A percentile compares a stretch with the other conserved stretches of the same genome.
Conservation (phyloP, 2,888 invertebrate species). For the Parochlus steinenii region DNA sequence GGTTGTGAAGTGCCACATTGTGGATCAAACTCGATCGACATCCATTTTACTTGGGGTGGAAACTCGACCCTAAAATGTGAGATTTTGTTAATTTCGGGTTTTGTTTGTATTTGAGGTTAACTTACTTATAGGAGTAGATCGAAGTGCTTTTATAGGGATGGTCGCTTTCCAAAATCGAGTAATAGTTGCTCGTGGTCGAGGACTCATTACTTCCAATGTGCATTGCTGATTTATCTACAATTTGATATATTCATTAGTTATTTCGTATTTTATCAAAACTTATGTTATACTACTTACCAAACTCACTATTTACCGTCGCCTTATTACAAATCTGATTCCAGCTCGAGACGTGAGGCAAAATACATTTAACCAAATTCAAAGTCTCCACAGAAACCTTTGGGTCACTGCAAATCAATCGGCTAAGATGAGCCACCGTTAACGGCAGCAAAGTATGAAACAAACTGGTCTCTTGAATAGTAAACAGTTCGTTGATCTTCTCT, state of each 20-base stretch:
- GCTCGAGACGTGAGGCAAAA: conserved; percentile 75
- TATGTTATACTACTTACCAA: too few relatives aligned
- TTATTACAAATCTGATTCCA: conserved; percentile 42
- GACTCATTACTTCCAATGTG: conserved; percentile 14
- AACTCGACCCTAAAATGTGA: conserved; percentile 67
- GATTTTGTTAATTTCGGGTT: background rate
- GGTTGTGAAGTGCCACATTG: conserved; percentile 84
- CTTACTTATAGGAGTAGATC: conserved; percentile 63
- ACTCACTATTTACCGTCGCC: background rate
- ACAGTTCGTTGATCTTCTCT: conserved; percentile 20
- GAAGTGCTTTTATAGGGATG: conserved; percentile 89
- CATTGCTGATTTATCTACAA: background rate
- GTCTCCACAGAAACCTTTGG: conserved; percentile 76
- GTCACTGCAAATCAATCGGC: conserved; percentile 58
- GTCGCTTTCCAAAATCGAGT: conserved; percentile 86
- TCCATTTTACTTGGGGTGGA: conserved; percentile 76
- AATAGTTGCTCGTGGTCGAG: conserved; percentile 67
- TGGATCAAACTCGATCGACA: conserved; percentile 85
- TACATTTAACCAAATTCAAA: conserved; percentile 67
- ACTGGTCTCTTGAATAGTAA: conserved; percentile 27
- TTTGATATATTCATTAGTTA: too few relatives aligned
- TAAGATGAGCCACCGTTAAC: conserved; percentile 67
- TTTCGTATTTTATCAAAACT: too few relatives aligned
- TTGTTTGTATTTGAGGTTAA: too few relatives aligned
- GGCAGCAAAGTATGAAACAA: conserved; percentile 66